phyloP scores from a whole-genome alignment of 2,113 vertebrate genomes.

The Amblyornis subalaris region DNA sequence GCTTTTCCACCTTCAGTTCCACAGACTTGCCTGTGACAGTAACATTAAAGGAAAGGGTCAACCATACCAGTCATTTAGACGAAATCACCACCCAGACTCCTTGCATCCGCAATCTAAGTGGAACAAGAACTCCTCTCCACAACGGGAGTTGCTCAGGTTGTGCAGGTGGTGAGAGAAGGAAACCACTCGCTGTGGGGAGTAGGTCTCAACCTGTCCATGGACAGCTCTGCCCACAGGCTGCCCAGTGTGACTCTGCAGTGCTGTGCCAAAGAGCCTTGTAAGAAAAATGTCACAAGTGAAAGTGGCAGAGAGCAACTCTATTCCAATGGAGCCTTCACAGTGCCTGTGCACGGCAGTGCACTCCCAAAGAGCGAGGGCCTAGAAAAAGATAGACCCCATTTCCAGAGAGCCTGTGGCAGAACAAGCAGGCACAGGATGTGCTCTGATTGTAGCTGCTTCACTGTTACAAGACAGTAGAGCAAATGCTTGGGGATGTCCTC shows the following conservation, averaged over 20 bases:
- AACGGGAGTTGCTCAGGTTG: rapidly evolving
- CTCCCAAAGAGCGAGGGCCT: neutral
- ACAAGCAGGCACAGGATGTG: neutral
- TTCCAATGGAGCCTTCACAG: neutral
- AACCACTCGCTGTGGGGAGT: neutral
- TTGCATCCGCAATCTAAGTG: rapidly evolving
- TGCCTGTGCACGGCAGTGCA: rapidly evolving
- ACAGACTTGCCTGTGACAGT: neutral
- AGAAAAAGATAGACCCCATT: rapidly evolving
- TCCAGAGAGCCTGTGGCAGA: neutral
- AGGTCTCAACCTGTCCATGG: neutral
- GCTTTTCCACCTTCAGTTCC: neutral
- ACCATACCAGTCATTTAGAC: neutral
- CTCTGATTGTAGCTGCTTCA: neutral
- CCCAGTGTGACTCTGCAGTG: rapidly evolving
- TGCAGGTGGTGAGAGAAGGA: neutral
- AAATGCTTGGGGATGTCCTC: neutral
- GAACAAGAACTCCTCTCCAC: neutral
- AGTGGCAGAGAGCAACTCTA: neutral
- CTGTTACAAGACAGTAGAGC: neutral
- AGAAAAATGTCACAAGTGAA: neutral
- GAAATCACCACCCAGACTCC: neutral
- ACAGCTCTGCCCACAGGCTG: neutral
- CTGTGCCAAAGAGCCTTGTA: neutral
- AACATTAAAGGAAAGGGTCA: neutral